phyloP scores from a whole-genome alignment of 1,140 invertebrate species.

The Littorina saxatilis region DNA sequence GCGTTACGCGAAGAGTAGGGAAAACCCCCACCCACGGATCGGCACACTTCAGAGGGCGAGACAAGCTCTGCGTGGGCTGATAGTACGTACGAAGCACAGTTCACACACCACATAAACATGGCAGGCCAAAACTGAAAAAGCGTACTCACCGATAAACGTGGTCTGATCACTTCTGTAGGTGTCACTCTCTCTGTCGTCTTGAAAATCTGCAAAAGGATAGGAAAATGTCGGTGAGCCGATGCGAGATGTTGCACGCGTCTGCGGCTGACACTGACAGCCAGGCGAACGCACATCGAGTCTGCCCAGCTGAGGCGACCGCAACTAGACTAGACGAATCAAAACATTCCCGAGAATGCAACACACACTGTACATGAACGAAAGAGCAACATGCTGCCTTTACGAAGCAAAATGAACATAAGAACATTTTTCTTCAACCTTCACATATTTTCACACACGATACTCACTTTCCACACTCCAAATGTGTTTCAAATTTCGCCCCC shows the following conservation, averaged over 20 bases:
- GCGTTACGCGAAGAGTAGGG: conserved; percentile 3
- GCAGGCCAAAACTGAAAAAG: too few relatives aligned
- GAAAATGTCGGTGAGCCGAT: conserved; percentile 36
- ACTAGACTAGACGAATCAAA: not conserved
- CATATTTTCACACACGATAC: not conserved
- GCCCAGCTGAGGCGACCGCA: conserved; percentile 10
- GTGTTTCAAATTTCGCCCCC: conserved; percentile 44
- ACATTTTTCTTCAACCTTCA: conserved; percentile 18
- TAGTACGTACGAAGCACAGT: not conserved
- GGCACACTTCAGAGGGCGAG: conserved; percentile 36
- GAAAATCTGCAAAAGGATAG: conserved; percentile 24
- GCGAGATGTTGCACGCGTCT: conserved; percentile 23
- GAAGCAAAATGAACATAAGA: not conserved
- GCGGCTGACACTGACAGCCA: conserved; percentile 37
- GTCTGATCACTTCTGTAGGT: not conserved
- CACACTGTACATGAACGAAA: not conserved
- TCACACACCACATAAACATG: too few relatives aligned
- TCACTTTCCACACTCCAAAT: conserved; percentile 31
- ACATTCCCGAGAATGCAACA: not conserved
- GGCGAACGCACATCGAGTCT: conserved; percentile 23
- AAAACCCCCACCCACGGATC: conserved; percentile 41
- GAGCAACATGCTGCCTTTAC: conserved; percentile 2
- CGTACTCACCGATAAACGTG: not conserved
- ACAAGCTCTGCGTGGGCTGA: conserved; percentile 7
- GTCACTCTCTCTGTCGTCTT: conserved; percentile 4